A percentile compares a stretch with the other conserved stretches of the same genome.
These are phyloP conservation scores for Xerus rutilus DNA, from an alignment of 2,797 vertebrate genomes.

Conservation along the genomic window DNA sequence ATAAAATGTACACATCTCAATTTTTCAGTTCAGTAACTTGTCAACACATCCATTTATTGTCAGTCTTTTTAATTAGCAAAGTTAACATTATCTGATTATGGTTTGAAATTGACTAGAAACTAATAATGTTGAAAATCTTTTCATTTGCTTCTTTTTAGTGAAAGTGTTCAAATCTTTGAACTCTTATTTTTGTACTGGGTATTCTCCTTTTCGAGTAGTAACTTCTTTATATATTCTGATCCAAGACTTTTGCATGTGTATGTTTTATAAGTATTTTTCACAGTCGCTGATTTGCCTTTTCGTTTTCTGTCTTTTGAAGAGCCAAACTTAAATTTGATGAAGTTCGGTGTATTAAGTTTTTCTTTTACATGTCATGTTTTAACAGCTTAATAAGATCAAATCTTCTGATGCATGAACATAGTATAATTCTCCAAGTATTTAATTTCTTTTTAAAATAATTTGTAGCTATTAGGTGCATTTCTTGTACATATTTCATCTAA, in stretches of 20 bases:
- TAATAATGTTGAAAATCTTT: slow-evolving; percentile 27
- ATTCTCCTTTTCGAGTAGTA: background rate
- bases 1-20: background rate
- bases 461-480: background rate
- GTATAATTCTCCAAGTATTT: background rate
- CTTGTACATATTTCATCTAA: background rate
- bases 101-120: slow-evolving; percentile 12
- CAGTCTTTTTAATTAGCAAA: background rate
- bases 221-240: background rate
- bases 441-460: background rate
- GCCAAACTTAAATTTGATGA: background rate
- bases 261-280: background rate
- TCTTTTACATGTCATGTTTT: background rate
- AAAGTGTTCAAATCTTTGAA: background rate
- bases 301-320: background rate
- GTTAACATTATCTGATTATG: background rate
- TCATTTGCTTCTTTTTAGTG: background rate
- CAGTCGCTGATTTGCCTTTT: background rate
- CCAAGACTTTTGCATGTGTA: background rate
- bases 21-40: background rate
- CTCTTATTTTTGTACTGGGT: background rate
- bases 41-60: background rate
- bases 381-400: background rate
- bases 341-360: background rate
- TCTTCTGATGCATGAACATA: background rate